These are phyloP conservation scores for Triplophysa rosa DNA, from an alignment of 2,113 vertebrate species.

Conservation along the genomic window DNA sequence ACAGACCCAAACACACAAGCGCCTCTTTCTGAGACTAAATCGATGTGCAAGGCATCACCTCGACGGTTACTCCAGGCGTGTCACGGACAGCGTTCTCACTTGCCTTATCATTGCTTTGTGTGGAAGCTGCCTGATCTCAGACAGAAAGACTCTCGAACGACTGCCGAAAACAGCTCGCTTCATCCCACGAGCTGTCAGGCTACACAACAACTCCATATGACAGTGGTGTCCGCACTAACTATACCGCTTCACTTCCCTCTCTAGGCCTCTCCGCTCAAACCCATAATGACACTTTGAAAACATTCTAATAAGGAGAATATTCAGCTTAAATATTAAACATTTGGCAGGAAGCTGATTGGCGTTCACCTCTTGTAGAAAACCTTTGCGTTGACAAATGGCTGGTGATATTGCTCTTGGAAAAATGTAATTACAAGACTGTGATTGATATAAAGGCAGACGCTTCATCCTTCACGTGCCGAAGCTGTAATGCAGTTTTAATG, in stretches of 20 bases:
- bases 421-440: conserved; percentile 28
- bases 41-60: neutral
- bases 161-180: neutral
- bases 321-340: neutral
- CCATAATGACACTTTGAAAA: neutral
- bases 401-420: conserved; percentile 6
- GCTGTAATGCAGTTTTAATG: conserved; percentile 33
- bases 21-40: neutral
- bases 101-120: neutral
- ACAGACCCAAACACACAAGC: no score
- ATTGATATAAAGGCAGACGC: neutral
- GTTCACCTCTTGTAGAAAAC: neutral
- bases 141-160: neutral
- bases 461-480: conserved; percentile 26
- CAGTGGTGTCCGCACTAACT: neutral
- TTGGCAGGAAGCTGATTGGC: neutral
- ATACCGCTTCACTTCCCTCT: neutral
- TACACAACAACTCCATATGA: conserved; percentile 11
- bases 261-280: no score
- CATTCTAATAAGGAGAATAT: neutral
- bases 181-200: conserved; percentile 11
- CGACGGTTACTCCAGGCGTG: neutral
- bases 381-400: neutral
- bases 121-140: neutral
- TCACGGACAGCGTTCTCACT: neutral